Evolutionary conservation across 2,797 vertebrate genomes (phyloP).

Genomic region (Cyclopterus lumpus): DNA sequence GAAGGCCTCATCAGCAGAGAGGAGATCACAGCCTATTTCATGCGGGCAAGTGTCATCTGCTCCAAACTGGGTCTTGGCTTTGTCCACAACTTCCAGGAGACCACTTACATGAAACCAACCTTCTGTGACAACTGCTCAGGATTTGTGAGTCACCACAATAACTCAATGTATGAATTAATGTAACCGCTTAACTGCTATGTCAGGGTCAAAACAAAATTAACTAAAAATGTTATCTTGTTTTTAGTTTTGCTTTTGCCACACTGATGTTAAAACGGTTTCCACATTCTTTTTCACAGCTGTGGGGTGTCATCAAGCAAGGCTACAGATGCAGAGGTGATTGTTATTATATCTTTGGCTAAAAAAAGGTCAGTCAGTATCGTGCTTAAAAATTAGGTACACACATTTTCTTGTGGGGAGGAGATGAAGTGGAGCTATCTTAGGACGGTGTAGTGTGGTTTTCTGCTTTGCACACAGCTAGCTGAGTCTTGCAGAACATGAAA

Average conservation of each 20-base stretch:
- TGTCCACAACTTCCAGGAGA: conserved; percentile 96
- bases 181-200: not conserved
- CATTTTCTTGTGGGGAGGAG: conserved; percentile 51
- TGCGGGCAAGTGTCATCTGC: conserved; percentile 96
- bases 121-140: conserved; percentile 98
- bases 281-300: conserved; percentile 80
- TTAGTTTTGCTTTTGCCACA: not conserved
- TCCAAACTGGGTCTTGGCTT: conserved; percentile 95
- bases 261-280: not conserved
- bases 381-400: conserved; percentile 5
- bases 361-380: conserved; percentile 14
- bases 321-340: conserved; percentile 92
- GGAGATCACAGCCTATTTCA: conserved; percentile 96
- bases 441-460: conserved; percentile 67
- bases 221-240: not conserved
- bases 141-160: conserved; percentile 88
- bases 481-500: conserved; percentile 68
- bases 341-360: not conserved
- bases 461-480: conserved; percentile 58
- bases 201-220: not conserved
- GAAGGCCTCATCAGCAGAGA: conserved; percentile 93
- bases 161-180: not conserved
- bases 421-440: conserved; percentile 42
- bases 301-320: conserved; percentile 98
- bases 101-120: conserved; percentile 95